Percentiles rank a stretch among this genome's conserved stretches.
Evolutionary conservation across 2,888 invertebrate genomes (phyloP).

Genomic region (Deladenus siricidicola): DNA sequence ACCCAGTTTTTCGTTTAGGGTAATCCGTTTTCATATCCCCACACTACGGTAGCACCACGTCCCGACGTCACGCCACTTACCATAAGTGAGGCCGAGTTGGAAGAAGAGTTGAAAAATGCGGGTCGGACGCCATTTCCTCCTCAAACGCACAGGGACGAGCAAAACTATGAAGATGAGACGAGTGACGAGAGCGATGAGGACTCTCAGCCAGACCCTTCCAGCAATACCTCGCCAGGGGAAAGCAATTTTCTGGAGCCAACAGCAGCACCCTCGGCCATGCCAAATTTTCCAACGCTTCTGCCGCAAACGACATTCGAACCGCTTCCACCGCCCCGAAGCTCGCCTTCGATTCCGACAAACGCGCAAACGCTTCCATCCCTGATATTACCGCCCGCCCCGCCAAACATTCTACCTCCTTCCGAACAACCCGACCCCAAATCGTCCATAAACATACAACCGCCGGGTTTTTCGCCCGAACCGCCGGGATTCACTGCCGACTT

Average conservation of each 20-base stretch:
- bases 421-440: not conserved
- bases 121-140: not conserved
- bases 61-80: constrained; percentile 24
- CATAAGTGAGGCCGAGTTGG: constrained; percentile 27
- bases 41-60: not conserved
- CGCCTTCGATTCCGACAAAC: not conserved
- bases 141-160: not conserved
- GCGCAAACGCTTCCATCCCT: not conserved
- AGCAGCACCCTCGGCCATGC: not conserved
- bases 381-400: not conserved
- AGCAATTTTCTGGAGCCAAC: not conserved
- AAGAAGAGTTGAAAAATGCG: constrained; percentile 17
- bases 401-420: not conserved
- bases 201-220: not conserved
- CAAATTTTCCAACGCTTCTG: not conserved
- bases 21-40: not conserved
- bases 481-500: too few relatives aligned
- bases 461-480: not conserved
- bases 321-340: not conserved
- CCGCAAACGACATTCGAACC: not conserved
- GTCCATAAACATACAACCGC: not conserved
- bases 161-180: constrained; percentile 1
- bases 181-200: not conserved
- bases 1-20: not conserved
- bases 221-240: not conserved